A percentile compares a stretch with the other conserved stretches of the same genome.
Conservation (phyloP, 1,140 invertebrate species). For the Acarapis woodi region DNA sequence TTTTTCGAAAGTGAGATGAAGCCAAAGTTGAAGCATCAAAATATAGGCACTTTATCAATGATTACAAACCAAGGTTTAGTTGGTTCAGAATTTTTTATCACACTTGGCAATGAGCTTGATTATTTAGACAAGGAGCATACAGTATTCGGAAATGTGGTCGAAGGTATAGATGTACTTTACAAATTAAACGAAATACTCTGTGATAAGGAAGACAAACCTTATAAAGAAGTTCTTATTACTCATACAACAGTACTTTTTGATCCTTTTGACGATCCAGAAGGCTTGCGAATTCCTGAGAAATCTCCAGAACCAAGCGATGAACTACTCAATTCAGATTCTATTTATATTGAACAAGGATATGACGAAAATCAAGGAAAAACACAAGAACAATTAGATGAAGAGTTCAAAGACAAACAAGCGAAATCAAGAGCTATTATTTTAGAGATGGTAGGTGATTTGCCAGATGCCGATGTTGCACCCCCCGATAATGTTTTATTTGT, state of each 20-base stretch:
- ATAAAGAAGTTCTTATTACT: constrained; percentile 81
- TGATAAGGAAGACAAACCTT: constrained; percentile 64
- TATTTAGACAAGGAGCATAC: constrained; percentile 80
- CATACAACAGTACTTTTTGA: constrained; percentile 91
- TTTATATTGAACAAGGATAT: constrained; percentile 75
- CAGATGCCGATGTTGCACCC: constrained; percentile 82
- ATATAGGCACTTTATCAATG: constrained; percentile 65
- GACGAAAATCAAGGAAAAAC: constrained; percentile 64
- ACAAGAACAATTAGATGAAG: constrained; percentile 51
- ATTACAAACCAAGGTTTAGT: constrained; percentile 76
- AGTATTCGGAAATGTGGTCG: constrained; percentile 81
- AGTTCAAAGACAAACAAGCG: constrained; percentile 66
- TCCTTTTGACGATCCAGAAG: constrained; percentile 63
- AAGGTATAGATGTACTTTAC: constrained; percentile 59
- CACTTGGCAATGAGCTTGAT: constrained; percentile 53
- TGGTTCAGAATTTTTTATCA: constrained; percentile 93
- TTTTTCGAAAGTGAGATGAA: constrained; percentile 73
- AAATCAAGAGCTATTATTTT: constrained; percentile 84
- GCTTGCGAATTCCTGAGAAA: constrained; percentile 37
- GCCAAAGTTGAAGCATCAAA: constrained; percentile 67
- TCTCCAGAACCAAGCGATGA: constrained; percentile 67
- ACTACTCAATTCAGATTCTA: constrained; percentile 43
- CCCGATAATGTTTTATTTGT: constrained; percentile 98
- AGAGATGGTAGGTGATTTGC: constrained; percentile 94
- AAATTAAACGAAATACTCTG: constrained; percentile 81